Conservation (phyloP, 2,113 vertebrate genomes). For the Bubo blakistoni region DNA sequence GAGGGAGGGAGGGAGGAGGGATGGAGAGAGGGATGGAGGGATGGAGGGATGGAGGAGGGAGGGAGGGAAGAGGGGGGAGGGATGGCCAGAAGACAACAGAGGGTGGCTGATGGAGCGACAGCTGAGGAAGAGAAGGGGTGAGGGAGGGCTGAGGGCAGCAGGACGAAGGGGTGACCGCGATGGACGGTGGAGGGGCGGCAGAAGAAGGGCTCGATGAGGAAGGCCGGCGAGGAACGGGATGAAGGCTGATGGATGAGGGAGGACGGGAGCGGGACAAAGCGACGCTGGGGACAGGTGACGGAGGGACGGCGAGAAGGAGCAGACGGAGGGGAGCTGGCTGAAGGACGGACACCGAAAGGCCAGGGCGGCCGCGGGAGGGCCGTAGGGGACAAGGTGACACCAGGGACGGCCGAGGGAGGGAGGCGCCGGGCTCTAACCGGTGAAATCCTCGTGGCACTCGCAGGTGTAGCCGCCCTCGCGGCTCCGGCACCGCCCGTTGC, state of each 20-base stretch:
- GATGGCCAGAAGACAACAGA: too few species aligned
- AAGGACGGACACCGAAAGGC: background rate
- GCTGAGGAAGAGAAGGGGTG: background rate
- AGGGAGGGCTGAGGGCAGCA: background rate
- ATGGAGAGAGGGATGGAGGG: background rate
- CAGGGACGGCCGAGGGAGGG: too few species aligned
- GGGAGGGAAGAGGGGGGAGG: background rate
- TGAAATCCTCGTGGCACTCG: constrained; percentile 87
- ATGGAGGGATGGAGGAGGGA: rapidly evolving
- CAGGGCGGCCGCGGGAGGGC: rapidly evolving
- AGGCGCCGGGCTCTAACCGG: constrained; percentile 74
- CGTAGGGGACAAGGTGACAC: background rate
- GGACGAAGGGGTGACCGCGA: background rate
- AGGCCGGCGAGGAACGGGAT: background rate
- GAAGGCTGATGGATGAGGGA: background rate
- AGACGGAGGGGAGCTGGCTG: too few species aligned
- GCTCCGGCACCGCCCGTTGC: constrained; percentile 83
- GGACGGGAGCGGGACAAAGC: background rate
- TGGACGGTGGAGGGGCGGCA: too few species aligned
- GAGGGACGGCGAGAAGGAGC: too few species aligned
- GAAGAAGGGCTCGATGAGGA: background rate
- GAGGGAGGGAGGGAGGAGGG: background rate
- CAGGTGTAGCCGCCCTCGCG: constrained; percentile 93
- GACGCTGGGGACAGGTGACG: too few species aligned
- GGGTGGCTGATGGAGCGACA: background rate